These are phyloP conservation scores for Zelleria hepariella DNA, from an alignment of 2,888 invertebrate genomes.

Conservation along the genomic window DNA sequence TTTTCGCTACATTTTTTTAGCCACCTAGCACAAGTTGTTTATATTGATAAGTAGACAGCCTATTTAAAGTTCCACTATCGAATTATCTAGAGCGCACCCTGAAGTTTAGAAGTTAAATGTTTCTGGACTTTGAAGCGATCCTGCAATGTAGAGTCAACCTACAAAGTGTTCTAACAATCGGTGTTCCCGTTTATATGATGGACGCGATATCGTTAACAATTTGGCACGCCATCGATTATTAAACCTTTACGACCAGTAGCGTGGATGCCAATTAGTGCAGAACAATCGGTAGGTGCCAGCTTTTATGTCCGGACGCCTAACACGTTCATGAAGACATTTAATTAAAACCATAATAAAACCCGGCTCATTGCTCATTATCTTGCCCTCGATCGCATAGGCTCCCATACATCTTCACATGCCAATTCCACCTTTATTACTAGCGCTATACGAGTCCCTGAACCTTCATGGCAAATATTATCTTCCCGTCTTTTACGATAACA, in stretches of 20 bases:
- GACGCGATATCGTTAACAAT: neutral
- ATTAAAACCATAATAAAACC: conserved; percentile 29
- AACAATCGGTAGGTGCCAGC: conserved; percentile 3
- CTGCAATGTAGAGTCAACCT: neutral
- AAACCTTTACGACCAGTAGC: conserved; percentile 27
- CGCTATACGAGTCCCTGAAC: neutral
- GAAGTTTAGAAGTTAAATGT: too few species aligned
- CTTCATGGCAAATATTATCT: neutral
- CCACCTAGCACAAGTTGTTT: too few species aligned
- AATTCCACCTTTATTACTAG: neutral
- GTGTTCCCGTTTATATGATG: neutral
- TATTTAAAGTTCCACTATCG: too few species aligned
- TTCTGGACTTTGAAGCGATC: neutral
- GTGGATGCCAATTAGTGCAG: conserved; percentile 24
- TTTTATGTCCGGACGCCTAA: neutral
- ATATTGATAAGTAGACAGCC: too few species aligned
- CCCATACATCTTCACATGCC: neutral
- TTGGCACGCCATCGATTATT: neutral
- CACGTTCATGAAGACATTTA: conserved; percentile 26
- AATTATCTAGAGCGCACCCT: too few species aligned
- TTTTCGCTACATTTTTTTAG: too few species aligned
- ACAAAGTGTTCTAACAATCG: neutral
- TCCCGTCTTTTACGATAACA: conserved; percentile 25
- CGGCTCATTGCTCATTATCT: conserved; percentile 24
- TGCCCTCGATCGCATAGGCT: conserved; percentile 20